These are phyloP conservation scores for Scatophagus argus DNA, from an alignment of 2,113 vertebrate genomes.

Conservation along the genomic window DNA sequence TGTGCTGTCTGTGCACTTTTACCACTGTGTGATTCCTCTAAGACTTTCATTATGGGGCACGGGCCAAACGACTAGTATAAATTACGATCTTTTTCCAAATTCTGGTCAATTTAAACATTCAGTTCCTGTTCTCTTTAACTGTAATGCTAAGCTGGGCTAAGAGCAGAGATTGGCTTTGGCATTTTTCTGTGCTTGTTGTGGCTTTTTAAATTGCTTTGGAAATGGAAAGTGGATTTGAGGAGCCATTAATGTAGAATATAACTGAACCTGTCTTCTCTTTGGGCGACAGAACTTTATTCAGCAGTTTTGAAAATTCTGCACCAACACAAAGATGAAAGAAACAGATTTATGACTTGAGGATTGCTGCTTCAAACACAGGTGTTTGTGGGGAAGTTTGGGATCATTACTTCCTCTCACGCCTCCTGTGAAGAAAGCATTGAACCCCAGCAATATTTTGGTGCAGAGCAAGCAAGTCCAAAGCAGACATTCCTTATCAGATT, in stretches of 20 bases:
- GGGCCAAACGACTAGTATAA: constrained; percentile 64
- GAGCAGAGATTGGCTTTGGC: constrained; percentile 31
- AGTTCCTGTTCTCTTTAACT: constrained; percentile 53
- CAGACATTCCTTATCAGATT: neutral
- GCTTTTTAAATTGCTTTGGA: constrained; percentile 37
- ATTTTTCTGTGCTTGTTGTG: constrained; percentile 47
- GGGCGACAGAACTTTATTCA: constrained; percentile 31
- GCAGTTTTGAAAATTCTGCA: constrained; percentile 24
- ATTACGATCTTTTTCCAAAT: constrained; percentile 75
- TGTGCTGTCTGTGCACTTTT: constrained; percentile 80
- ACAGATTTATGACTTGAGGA: constrained; percentile 27
- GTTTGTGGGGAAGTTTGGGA: constrained; percentile 27
- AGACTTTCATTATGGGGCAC: constrained; percentile 75
- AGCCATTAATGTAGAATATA: constrained; percentile 50
- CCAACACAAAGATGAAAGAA: constrained; percentile 20
- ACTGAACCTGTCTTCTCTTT: constrained; percentile 44
- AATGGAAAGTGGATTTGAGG: constrained; percentile 45
- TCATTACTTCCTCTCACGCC: constrained; percentile 5
- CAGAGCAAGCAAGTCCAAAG: neutral
- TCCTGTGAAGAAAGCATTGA: neutral
- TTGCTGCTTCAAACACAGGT: constrained; percentile 20
- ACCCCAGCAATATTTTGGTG: neutral
- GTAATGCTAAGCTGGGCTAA: constrained; percentile 43
- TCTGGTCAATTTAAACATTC: constrained; percentile 71
- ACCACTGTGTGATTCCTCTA: constrained; percentile 75